Evolutionary conservation across 1,140 invertebrate genomes (phyloP).

Genomic region (Drosophila ogumai): DNA sequence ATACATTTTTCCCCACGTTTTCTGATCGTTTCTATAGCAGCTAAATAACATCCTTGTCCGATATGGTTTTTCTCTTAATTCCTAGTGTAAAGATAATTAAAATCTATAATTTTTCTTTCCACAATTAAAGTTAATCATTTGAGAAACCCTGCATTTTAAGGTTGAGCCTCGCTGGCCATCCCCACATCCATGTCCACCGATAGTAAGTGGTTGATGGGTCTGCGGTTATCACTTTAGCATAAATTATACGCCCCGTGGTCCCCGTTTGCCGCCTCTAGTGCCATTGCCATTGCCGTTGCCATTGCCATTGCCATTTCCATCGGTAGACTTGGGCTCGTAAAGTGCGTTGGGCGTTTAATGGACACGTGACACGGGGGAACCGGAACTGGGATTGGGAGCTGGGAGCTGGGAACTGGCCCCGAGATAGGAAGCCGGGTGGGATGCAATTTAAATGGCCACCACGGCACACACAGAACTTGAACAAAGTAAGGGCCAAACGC

Average conservation of each 20-base stretch:
- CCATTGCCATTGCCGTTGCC: background rate
- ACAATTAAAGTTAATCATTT: background rate
- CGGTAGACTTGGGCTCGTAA: constrained; percentile 34
- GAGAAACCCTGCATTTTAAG: background rate
- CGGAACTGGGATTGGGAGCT: background rate
- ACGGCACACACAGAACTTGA: constrained; percentile 1
- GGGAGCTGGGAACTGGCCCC: background rate
- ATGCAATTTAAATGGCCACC: constrained; percentile 39
- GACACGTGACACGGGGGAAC: constrained; percentile 27
- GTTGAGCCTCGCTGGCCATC: background rate
- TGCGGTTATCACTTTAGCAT: constrained; percentile 56
- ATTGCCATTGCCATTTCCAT: background rate
- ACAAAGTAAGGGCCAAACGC: constrained; percentile 17
- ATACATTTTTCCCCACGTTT: no score
- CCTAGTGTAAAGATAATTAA: background rate
- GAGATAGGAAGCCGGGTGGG: background rate
- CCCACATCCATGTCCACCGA: constrained; percentile 17
- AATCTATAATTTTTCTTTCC: background rate
- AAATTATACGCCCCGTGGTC: constrained; percentile 44
- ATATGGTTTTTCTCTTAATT: no score
- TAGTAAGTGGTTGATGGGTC: constrained; percentile 37
- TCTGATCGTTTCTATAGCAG: no score
- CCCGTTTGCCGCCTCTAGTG: background rate
- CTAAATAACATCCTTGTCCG: fast-evolving
- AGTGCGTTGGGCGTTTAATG: constrained; percentile 56